Base-by-base conservation (phyloP, 2,113 vertebrate genomes). In the Eubucco bourcierii region DNA sequence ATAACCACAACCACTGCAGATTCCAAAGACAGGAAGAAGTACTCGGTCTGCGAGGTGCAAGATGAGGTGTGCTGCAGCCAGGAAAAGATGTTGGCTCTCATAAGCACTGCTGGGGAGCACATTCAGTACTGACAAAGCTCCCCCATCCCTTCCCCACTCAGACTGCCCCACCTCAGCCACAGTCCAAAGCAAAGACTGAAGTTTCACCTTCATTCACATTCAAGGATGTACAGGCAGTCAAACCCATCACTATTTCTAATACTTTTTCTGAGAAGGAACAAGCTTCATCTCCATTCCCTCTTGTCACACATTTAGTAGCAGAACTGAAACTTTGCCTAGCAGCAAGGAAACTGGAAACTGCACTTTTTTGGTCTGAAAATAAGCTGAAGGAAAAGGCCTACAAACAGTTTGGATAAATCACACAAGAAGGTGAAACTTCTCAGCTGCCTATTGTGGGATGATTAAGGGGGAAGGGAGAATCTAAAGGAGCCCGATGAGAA, bases 391-490 rank as follows among this genome's bases (percentile, higher is more conserved):
- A n/a, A 67, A 76, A 87, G 52, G 19, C 20, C n/a, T n/a, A 46
- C 24, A 77, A 82, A 63, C 59, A 7, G 15, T 37, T 19, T 56
- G 56, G 46, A 60, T 19, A 81, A 73, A 31, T 10, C 41, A 67
- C 70, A 59, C 34, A 46, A 77, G 79, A 80, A 84, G 72, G 11
- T n/a, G 53, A 88, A 89, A 89, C 81, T 91, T 65, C 79, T 95
- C 91, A 95, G 86, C 93, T 71, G 92, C 85, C 87, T 79, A 39
- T 67, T 88, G n/a, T 0, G 8, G 85, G 86, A 80, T 87, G 85
- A 46, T 87, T 78, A 94, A 50, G 52, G 76, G 84, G 92, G 65
- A 90, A 91, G 85, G 83, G 90, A 86, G 80, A 82, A 84, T 81
- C 92, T 39, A 58, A 70, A 89, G 82, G 90, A 90, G 92, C 60